Conservation (phyloP, 1,140 invertebrate species). For the Aphelenchoides besseyi region DNA sequence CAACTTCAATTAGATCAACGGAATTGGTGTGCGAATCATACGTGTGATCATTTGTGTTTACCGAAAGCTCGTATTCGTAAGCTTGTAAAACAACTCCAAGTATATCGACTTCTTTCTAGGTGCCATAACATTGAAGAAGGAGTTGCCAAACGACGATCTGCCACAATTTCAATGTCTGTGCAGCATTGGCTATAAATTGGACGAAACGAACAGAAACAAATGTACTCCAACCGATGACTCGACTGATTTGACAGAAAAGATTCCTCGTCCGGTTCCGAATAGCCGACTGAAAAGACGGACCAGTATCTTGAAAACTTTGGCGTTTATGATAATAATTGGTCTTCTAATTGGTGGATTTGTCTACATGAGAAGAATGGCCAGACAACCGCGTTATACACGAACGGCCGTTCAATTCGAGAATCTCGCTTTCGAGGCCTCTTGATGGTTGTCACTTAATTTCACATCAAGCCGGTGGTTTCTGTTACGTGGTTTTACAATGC, state of each 20-base stretch:
- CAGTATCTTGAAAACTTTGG: background rate
- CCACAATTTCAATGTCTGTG: background rate
- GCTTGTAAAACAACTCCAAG: constrained; percentile 5
- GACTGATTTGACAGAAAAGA: too few relatives aligned
- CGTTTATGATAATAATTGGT: background rate
- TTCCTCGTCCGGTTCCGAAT: too few relatives aligned
- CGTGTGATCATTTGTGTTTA: constrained; percentile 84
- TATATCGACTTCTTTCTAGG: background rate
- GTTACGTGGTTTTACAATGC: too few relatives aligned
- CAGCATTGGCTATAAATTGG: background rate
- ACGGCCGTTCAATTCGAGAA: constrained; percentile 1
- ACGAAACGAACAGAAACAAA: background rate
- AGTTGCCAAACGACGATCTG: background rate
- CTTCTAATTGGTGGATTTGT: background rate
- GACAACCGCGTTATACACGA: background rate
- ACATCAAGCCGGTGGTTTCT: too few relatives aligned
- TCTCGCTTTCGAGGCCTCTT: background rate
- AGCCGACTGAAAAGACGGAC: background rate
- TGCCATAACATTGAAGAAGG: background rate
- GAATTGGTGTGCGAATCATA: constrained; percentile 52
- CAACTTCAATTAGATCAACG: constrained; percentile 53
- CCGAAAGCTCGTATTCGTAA: constrained; percentile 54
- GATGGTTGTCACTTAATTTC: too few relatives aligned
- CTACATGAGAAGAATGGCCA: background rate
- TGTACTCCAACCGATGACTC: background rate